A percentile compares a stretch with the other conserved stretches of the same genome.
These are phyloP conservation scores for Notarius quadriscutis DNA, from an alignment of 2,113 vertebrate species.

Conservation along the genomic window DNA sequence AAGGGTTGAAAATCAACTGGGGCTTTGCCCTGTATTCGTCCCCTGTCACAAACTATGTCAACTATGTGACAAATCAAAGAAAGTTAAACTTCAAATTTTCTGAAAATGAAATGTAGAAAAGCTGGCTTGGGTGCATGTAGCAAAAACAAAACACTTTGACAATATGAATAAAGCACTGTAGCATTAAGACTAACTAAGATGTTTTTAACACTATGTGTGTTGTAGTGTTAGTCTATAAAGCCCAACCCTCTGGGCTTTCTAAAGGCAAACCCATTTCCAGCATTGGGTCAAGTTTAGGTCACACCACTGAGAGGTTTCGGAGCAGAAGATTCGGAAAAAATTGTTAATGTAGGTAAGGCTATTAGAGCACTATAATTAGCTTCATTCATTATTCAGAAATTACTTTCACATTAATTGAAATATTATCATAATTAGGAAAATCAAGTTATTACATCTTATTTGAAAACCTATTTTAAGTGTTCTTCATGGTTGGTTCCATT, in stretches of 20 bases:
- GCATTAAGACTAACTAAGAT: background rate
- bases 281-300: slow-evolving; percentile 1
- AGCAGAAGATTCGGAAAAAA: background rate
- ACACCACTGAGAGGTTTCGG: background rate
- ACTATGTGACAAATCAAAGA: too few species aligned
- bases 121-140: background rate
- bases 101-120: background rate
- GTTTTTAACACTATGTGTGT: background rate
- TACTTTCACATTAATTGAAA: background rate
- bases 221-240: background rate
- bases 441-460: background rate
- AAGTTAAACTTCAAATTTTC: too few species aligned
- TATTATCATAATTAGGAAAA: background rate
- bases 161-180: background rate
- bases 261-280: background rate
- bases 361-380: background rate
- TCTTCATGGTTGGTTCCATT: slow-evolving; percentile 4
- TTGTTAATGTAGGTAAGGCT: background rate
- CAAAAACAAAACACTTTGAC: background rate
- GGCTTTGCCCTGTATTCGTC: too few species aligned
- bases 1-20: too few species aligned
- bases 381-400: background rate
- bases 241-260: background rate
- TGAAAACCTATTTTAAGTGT: background rate
- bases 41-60: too few species aligned